Evolutionary conservation across 1,140 invertebrate genomes (phyloP), one percentile per base, ranked within the genome.

Genomic region (Bursaphelenchus mucronatus): DNA sequence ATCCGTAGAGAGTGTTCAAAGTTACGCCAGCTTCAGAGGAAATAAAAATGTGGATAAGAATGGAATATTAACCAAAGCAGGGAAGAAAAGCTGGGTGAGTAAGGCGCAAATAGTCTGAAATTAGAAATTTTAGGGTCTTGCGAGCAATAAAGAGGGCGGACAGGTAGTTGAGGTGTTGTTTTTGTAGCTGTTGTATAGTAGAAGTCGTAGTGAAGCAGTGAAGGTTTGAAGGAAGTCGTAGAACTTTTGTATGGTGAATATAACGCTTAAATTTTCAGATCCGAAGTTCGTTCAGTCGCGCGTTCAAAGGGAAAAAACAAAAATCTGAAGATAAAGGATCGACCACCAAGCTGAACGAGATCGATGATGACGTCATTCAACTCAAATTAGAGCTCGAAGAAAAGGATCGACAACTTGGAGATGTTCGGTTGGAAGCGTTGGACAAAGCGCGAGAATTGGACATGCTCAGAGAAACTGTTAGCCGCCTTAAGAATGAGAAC

Each of bases 361-460:
- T 8, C 7, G 66, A 49, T 8, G 61, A 69, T 21, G 15, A 10
- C 13, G 17, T 43, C 13, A 11, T 46, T 19, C 11, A 17, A 30
- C 21, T 47, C 10, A 11, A 46, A 39, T 11, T 41, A 39, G 15
- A 54, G 39, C 83, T 97, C 39, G 85, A 92, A 49, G 92, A 97
- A 78, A 97, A 96, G 83, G 94, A 97, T 82, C 87, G 94, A 71
- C 92, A 94, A 19, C 82, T 97, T 61, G 97, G 93, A 0, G 94
- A 97, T 80, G 95, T 97, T 59, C 85, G 92, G 68, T 83, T 97
- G 40, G 94, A 97, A 82, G 93, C 94, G 3, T 83, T 97, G 9
- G 94, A 91, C 70, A 95, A 92, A 0, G 93, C 93, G 2, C 93
- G 96, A 84, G 93, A 97, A 83, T 84, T 97, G 47, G 94, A 97